Conservation (phyloP, 2,113 vertebrate species). For the Microcebus ravelobensis region DNA sequence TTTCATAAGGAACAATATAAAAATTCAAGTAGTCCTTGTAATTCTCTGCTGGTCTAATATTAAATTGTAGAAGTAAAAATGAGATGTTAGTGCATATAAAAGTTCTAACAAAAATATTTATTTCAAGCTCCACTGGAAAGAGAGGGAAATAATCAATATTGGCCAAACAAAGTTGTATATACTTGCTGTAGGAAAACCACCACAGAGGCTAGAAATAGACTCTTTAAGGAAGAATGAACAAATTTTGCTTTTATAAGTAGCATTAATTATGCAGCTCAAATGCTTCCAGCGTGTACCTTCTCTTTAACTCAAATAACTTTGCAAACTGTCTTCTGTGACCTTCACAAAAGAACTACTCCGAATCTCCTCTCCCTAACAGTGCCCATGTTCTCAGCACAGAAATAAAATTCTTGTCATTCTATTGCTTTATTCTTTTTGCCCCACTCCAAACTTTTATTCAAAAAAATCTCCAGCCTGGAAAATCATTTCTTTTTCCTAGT, state of each 20-base stretch:
- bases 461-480: not conserved
- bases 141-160: conserved; percentile 79
- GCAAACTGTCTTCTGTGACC: not conserved
- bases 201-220: not conserved
- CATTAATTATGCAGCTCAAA: conserved; percentile 29
- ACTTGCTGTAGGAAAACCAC: conserved; percentile 28
- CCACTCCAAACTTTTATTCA: not conserved
- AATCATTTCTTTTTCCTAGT: not conserved
- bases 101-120: conserved; percentile 76
- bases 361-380: not conserved
- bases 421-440: not conserved
- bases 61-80: conserved; percentile 45
- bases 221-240: conserved; percentile 3
- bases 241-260: conserved; percentile 7
- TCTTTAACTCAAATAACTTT: not conserved
- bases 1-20: not conserved
- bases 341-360: not conserved
- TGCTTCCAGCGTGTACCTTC: not conserved
- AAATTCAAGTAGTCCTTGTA: not conserved
- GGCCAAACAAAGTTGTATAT: not conserved
- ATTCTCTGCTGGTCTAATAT: not conserved
- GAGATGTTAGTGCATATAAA: conserved; percentile 5
- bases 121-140: conserved; percentile 78
- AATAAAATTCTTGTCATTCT: not conserved
- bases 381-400: not conserved